A percentile compares a stretch with the other conserved stretches of the same genome.
phyloP scores from a whole-genome alignment of 2,113 vertebrate species.

The Copsychus sechellarum region DNA sequence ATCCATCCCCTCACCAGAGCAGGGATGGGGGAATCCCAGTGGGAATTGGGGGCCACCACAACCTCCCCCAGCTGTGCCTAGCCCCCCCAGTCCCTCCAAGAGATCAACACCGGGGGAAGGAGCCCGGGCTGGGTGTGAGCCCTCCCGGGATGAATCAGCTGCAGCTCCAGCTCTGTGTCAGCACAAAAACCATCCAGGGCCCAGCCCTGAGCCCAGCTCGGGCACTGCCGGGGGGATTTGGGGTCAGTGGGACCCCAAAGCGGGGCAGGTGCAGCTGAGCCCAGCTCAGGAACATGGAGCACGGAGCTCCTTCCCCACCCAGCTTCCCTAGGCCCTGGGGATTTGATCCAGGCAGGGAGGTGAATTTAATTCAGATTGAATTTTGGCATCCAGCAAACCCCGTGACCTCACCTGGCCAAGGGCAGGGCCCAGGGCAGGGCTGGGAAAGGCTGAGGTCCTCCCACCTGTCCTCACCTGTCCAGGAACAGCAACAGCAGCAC shows the following conservation, averaged over 20 bases:
- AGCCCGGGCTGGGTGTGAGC: background rate
- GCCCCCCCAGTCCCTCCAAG: background rate
- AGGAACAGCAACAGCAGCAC: background rate
- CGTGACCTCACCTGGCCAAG: background rate
- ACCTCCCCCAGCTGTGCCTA: background rate
- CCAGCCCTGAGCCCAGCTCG: background rate
- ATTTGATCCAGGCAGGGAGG: rapidly evolving
- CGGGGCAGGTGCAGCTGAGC: background rate
- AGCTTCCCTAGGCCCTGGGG: rapidly evolving
- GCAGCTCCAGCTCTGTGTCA: background rate
- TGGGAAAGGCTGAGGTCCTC: background rate
- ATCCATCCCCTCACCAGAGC: rapidly evolving
- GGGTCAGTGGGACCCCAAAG: background rate
- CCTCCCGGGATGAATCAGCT: slow-evolving; percentile 23
- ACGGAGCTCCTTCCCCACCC: background rate
- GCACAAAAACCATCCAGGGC: background rate
- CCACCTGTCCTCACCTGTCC: background rate
- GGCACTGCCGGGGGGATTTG: rapidly evolving
- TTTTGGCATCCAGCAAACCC: background rate
- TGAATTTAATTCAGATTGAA: background rate
- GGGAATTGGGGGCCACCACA: rapidly evolving
- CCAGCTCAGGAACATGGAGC: background rate
- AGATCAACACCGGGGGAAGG: background rate
- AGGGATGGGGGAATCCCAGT: background rate
- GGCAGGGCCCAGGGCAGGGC: background rate